Conservation (phyloP, 2,797 vertebrate genomes). For the Salarias fasciatus region DNA sequence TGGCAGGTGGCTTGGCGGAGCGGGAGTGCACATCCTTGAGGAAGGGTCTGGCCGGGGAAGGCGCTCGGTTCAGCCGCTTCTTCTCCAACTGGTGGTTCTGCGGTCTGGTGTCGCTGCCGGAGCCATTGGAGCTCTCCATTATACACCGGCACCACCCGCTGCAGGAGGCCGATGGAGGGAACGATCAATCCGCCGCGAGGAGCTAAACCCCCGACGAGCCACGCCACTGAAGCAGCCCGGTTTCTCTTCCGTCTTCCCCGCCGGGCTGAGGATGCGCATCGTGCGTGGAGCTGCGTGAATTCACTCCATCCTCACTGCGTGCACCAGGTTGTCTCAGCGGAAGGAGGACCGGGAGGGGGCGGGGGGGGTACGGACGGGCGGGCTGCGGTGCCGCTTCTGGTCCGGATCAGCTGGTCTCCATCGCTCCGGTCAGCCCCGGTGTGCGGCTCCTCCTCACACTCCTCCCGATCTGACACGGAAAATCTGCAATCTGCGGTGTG, state of each 20-base stretch:
- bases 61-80: constrained; percentile 89
- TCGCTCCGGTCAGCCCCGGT: constrained; percentile 38
- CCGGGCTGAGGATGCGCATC: constrained; percentile 72
- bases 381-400: constrained; percentile 23
- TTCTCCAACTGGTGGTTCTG: constrained; percentile 86
- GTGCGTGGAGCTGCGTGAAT: constrained; percentile 40
- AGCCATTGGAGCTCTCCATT: constrained; percentile 90
- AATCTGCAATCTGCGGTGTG: constrained; percentile 85
- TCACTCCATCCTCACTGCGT: constrained; percentile 64
- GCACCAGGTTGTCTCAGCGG: constrained; percentile 72
- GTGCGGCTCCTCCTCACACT: constrained; percentile 36
- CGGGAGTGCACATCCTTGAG: constrained; percentile 89
- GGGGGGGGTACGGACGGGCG: constrained; percentile 43
- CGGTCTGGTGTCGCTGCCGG: constrained; percentile 80
- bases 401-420: constrained; percentile 39
- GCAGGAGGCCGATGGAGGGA: constrained; percentile 61
- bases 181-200: constrained; percentile 65
- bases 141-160: constrained; percentile 73
- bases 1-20: constrained; percentile 75
- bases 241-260: constrained; percentile 73
- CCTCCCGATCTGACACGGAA: constrained; percentile 66
- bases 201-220: constrained; percentile 63
- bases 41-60: constrained; percentile 94
- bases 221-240: constrained; percentile 71
- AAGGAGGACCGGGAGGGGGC: constrained; percentile 66